phyloP scores from a whole-genome alignment of 2,797 vertebrate species.

The Myotis findleyi region DNA sequence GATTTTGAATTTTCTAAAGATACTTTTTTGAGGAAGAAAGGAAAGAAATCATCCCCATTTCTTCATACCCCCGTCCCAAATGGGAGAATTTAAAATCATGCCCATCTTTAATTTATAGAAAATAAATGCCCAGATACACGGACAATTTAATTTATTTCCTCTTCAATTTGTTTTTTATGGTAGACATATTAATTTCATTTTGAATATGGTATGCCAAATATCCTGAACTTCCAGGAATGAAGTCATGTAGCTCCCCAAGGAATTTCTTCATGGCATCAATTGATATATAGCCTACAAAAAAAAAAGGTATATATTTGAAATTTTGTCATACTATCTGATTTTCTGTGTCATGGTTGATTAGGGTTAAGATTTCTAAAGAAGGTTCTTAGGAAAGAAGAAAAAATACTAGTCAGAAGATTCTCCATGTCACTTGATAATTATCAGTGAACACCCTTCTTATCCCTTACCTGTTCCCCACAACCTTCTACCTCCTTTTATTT shows the following conservation, averaged over 20 bases:
- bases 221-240: slow-evolving; percentile 85
- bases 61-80: not conserved
- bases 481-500: not conserved
- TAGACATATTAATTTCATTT: slow-evolving; percentile 77
- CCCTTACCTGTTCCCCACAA: not conserved
- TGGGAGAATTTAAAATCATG: slow-evolving; percentile 20
- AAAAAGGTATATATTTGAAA: not conserved
- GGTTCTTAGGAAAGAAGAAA: slow-evolving; percentile 58
- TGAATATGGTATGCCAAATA: slow-evolving; percentile 87
- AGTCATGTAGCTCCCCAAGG: slow-evolving; percentile 90
- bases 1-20: slow-evolving; percentile 58
- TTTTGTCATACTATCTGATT: not conserved
- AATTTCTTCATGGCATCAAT: slow-evolving; percentile 91
- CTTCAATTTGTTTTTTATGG: slow-evolving; percentile 80
- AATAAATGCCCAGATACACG: slow-evolving; percentile 32
- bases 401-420: slow-evolving; percentile 16
- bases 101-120: slow-evolving; percentile 40
- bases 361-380: slow-evolving; percentile 33
- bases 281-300: slow-evolving; percentile 88
- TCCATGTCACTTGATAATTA: not conserved
- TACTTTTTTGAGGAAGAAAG: slow-evolving; percentile 33
- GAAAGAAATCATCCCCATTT: not conserved
- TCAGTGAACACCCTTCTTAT: not conserved
- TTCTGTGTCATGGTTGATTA: slow-evolving; percentile 42
- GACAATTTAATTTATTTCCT: slow-evolving; percentile 67